A percentile compares a stretch with the other conserved stretches of the same genome.
Conservation (phyloP, 2,888 invertebrate species). For the Scaptomyza caliginosa region DNA sequence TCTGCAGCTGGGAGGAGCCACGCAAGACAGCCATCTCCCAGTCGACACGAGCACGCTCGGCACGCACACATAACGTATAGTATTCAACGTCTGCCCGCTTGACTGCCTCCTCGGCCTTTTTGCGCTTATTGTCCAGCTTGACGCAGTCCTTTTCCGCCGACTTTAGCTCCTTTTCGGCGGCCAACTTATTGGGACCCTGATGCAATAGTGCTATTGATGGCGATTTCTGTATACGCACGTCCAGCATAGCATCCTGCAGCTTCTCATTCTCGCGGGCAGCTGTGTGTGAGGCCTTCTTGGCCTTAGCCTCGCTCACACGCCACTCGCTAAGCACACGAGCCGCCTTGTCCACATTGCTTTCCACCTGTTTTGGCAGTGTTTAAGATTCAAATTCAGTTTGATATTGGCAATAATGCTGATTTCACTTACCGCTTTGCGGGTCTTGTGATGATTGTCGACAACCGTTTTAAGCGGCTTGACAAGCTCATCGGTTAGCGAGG, state of each 20-base stretch:
- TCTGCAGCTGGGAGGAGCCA: conserved; percentile 93
- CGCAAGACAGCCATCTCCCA: conserved; percentile 96
- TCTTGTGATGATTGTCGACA: conserved; percentile 89
- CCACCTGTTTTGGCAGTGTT: conserved; percentile 85
- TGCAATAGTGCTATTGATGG: conserved; percentile 83
- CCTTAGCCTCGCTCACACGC: conserved; percentile 93
- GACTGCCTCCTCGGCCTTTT: conserved; percentile 95
- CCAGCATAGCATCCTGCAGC: conserved; percentile 90
- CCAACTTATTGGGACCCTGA: conserved; percentile 81
- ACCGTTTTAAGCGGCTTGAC: conserved; percentile 93
- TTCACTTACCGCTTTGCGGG: conserved; percentile 87
- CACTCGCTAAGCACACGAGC: conserved; percentile 92
- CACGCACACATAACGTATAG: conserved; percentile 94
- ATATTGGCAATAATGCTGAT: too few species aligned
- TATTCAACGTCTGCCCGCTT: conserved; percentile 97
- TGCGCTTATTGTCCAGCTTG: conserved; percentile 93
- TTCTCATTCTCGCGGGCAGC: conserved; percentile 96
- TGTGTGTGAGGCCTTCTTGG: conserved; percentile 94
- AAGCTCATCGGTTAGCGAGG: conserved; percentile 92
- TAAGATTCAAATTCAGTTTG: neutral
- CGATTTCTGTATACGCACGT: conserved; percentile 85
- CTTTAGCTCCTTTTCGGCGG: conserved; percentile 84
- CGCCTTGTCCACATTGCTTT: conserved; percentile 93
- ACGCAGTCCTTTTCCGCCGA: conserved; percentile 88
- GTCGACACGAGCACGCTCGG: conserved; percentile 94